Evolutionary conservation across 1,140 invertebrate species (phyloP).

Genomic region (Drosophila serrata): DNA sequence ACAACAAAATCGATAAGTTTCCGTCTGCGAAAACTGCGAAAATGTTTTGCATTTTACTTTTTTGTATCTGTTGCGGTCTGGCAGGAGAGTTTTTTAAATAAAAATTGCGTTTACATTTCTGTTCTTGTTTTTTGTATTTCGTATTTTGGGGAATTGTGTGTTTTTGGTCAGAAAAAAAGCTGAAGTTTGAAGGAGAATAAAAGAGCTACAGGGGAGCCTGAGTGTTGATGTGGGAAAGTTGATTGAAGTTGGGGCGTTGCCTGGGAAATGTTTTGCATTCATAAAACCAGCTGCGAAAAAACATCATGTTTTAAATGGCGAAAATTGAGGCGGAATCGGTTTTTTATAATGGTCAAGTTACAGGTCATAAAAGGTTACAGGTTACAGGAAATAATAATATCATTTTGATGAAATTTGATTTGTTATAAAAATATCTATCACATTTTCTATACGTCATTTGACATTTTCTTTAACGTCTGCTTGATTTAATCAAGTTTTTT

Average conservation of each 20-base stretch:
- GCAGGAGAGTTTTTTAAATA: conserved; percentile 35
- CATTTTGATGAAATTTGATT: neutral
- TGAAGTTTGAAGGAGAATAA: neutral
- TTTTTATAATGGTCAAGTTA: conserved; percentile 21
- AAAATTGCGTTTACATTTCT: conserved; percentile 21
- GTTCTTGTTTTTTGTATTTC: neutral
- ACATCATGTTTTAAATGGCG: conserved; percentile 7
- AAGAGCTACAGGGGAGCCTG: conserved; percentile 3
- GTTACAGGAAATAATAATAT: neutral
- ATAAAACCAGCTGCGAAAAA: conserved; percentile 16
- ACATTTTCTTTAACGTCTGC: conserved; percentile 14
- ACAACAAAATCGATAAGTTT: conserved; percentile 62
- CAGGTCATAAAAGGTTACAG: neutral
- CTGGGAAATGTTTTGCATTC: conserved; percentile 25
- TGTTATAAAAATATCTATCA: neutral
- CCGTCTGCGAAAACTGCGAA: conserved; percentile 28
- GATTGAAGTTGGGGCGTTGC: conserved; percentile 23
- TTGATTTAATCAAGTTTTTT: conserved; percentile 27
- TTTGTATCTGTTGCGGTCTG: conserved; percentile 22
- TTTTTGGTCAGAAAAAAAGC: conserved; percentile 27
- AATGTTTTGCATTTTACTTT: conserved; percentile 33
- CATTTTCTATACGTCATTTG: conserved; percentile 5
- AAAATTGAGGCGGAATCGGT: conserved; percentile 21
- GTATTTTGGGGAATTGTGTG: conserved; percentile 8
- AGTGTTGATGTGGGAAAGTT: conserved; percentile 6